phyloP scores from a whole-genome alignment of 2,888 invertebrate species.

The Xestoiulus laeticollis region DNA sequence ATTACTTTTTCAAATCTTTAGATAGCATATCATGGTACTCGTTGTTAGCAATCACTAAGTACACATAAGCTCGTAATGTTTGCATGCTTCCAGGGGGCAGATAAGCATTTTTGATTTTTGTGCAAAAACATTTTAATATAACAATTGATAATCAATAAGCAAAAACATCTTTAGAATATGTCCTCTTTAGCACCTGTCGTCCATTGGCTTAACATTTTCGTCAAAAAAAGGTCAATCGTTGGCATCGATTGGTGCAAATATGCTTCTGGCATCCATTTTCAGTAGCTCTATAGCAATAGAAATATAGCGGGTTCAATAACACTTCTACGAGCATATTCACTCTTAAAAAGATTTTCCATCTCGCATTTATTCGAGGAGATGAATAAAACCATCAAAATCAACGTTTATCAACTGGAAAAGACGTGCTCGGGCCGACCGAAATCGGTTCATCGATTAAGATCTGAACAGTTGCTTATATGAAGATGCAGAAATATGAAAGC shows the following conservation, averaged over 20 bases:
- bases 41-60: background rate
- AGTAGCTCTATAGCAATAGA: background rate
- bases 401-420: background rate
- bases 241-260: background rate
- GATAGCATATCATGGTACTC: background rate
- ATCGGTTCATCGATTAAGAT: background rate
- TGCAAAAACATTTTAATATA: background rate
- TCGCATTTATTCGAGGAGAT: background rate
- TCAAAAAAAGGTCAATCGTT: background rate
- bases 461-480: background rate
- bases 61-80: background rate
- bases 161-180: background rate
- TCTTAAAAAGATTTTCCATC: background rate
- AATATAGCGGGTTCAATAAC: background rate
- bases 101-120: background rate
- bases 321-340: conserved; percentile 8
- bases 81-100: background rate
- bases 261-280: background rate
- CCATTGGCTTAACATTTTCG: background rate
- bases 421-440: background rate
- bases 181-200: background rate
- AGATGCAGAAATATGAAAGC: background rate
- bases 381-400: background rate
- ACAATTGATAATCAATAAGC: background rate
- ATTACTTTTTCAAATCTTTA: too few species aligned